phyloP scores from a whole-genome alignment of 2,888 invertebrate genomes.

The Drosophila kuntzei region DNA sequence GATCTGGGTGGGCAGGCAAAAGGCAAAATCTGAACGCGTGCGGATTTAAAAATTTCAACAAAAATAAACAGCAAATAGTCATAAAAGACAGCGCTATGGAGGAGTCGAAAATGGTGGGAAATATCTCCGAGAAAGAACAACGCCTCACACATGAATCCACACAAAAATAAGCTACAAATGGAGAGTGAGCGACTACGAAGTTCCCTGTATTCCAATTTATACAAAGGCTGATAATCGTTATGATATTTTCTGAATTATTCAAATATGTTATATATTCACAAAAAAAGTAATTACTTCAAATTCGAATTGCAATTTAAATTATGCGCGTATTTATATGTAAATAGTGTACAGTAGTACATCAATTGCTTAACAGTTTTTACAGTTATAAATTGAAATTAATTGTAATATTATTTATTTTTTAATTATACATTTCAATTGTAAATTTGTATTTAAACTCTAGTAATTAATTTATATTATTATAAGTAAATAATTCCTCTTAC shows the following conservation, averaged over 20 bases:
- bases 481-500: too few relatives aligned
- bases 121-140: slow-evolving; percentile 48
- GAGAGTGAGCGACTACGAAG: not conserved
- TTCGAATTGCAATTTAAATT: not conserved
- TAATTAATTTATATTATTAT: too few relatives aligned
- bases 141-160: slow-evolving; percentile 61
- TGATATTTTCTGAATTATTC: not conserved
- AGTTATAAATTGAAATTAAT: too few relatives aligned
- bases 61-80: slow-evolving; percentile 70
- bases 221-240: not conserved
- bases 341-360: too few relatives aligned
- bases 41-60: slow-evolving; percentile 79
- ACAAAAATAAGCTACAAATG: slow-evolving; percentile 24
- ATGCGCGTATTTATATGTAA: not conserved
- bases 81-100: slow-evolving; percentile 39
- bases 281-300: not conserved
- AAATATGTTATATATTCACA: too few relatives aligned
- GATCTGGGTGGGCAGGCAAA: slow-evolving; percentile 15
- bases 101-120: slow-evolving; percentile 62
- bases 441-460: too few relatives aligned
- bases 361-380: too few relatives aligned
- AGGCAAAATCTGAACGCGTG: slow-evolving; percentile 66
- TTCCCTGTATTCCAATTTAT: not conserved
- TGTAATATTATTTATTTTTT: too few relatives aligned
- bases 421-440: too few relatives aligned